phyloP scores from a whole-genome alignment of 2,888 invertebrate genomes.

The Orthosia incerta region DNA sequence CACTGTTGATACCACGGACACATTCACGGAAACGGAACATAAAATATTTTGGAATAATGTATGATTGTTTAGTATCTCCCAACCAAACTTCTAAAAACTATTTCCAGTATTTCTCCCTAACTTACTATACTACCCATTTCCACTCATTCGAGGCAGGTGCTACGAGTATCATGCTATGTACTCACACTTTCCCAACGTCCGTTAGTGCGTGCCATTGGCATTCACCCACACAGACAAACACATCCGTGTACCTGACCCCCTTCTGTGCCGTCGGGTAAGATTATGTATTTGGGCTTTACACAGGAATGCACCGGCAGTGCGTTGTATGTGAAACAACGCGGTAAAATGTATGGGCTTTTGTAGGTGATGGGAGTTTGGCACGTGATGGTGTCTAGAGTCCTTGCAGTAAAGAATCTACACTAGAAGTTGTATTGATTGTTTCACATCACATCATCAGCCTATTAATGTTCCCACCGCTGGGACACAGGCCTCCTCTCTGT shows the following conservation, averaged over 20 bases:
- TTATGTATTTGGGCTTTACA: slow-evolving; percentile 79
- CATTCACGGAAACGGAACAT: too few relatives aligned
- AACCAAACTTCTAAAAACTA: too few relatives aligned
- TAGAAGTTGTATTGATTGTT: too few relatives aligned
- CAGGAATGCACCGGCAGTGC: slow-evolving; percentile 70
- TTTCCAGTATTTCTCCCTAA: too few relatives aligned
- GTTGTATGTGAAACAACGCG: slow-evolving; percentile 37
- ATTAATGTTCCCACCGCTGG: too few relatives aligned
- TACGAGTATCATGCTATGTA: slow-evolving; percentile 18
- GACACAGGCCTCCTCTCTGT: too few relatives aligned
- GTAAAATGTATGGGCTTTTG: slow-evolving; percentile 29
- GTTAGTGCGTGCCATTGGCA: slow-evolving; percentile 70
- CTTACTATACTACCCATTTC: slow-evolving; percentile 4
- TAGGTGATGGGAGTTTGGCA: neutral
- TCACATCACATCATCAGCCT: too few relatives aligned
- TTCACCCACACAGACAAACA: slow-evolving; percentile 59
- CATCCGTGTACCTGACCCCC: slow-evolving; percentile 65
- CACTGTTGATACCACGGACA: too few relatives aligned
- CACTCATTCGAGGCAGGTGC: slow-evolving; percentile 39
- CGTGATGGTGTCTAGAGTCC: neutral
- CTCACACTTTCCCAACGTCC: slow-evolving; percentile 59
- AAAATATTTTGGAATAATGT: too few relatives aligned
- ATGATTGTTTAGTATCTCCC: too few relatives aligned
- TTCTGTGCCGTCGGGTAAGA: slow-evolving; percentile 70
- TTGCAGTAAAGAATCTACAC: neutral